Evolutionary conservation across 2,113 vertebrate genomes (phyloP).

Genomic region (Crotalus helleri): DNA sequence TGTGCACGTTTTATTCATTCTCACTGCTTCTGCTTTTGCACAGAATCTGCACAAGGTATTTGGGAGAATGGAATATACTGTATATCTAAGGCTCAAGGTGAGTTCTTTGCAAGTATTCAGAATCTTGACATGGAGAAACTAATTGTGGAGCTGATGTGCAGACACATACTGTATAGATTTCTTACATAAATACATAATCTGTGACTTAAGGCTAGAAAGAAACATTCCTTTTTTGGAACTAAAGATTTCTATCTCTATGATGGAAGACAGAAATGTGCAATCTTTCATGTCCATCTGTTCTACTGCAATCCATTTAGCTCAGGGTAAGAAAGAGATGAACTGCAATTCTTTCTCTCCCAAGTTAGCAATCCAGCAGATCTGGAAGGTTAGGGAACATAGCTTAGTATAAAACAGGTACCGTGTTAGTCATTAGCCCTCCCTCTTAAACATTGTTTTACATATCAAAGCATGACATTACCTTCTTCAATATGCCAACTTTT

Average conservation of each 20-base stretch:
- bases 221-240: not conserved
- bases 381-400: not conserved
- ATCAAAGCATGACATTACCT: not conserved
- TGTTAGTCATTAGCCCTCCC: not conserved
- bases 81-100: not conserved
- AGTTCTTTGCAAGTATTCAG: not conserved
- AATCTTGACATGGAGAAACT: not conserved
- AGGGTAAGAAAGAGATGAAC: not conserved
- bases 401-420: not conserved
- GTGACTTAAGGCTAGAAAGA: not conserved
- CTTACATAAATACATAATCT: not conserved
- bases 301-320: not conserved
- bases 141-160: not conserved
- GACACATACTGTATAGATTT: not conserved
- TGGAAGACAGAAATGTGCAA: not conserved
- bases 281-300: not conserved
- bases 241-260: not conserved
- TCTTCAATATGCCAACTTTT: fast-evolving
- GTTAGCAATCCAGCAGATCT: not conserved
- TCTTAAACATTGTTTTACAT: not conserved
- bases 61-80: not conserved
- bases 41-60: not conserved
- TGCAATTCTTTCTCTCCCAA: not conserved
- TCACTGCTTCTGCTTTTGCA: not conserved
- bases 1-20: not conserved